phyloP scores from a whole-genome alignment of 2,797 vertebrate species.

The Anguilla pacifica region DNA sequence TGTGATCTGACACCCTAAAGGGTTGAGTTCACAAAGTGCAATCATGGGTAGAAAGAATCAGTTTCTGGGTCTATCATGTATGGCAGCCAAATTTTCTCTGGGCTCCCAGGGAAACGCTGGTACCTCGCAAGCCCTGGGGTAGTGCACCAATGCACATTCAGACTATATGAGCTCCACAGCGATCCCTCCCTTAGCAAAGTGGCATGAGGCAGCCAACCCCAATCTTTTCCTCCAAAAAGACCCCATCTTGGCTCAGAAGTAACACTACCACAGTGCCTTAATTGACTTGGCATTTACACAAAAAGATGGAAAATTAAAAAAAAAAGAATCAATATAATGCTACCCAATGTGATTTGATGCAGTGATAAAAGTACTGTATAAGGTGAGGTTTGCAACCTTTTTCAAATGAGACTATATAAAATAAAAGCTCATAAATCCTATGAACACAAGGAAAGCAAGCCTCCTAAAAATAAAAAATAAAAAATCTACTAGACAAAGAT shows the following conservation, averaged over 20 bases:
- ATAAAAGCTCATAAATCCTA: background rate
- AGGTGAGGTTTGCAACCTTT: background rate
- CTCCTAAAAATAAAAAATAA: background rate
- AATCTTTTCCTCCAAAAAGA: background rate
- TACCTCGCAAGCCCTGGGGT: background rate
- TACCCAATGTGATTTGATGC: background rate
- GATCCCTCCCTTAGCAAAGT: background rate
- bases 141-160: background rate
- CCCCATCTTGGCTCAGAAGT: conserved; percentile 15
- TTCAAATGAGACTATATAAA: background rate
- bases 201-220: background rate
- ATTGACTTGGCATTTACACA: background rate
- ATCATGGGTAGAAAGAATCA: background rate
- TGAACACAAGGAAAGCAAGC: background rate
- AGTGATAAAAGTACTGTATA: background rate
- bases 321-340: background rate
- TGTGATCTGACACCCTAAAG: no score
- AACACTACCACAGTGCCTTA: background rate
- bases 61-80: background rate
- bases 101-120: background rate
- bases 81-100: background rate
- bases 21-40: background rate
- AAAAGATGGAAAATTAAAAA: background rate
- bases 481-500: background rate
- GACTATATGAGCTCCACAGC: background rate